These are phyloP conservation scores for Sesia apiformis DNA, from an alignment of 2,888 invertebrate genomes.

Conservation along the genomic window DNA sequence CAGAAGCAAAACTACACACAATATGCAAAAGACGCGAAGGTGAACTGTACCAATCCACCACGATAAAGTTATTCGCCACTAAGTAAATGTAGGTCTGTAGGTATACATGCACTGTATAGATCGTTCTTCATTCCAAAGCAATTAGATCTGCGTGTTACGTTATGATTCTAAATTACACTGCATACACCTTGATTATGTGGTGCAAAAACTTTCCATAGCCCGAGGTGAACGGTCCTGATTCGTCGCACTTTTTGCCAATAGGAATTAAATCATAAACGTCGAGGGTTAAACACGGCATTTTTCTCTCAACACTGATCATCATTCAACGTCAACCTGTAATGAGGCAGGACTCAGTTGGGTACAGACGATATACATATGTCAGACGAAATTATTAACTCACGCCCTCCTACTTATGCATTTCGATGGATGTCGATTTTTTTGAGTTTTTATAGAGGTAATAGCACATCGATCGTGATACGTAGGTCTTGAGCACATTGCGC, in stretches of 20 bases:
- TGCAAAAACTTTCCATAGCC: not conserved
- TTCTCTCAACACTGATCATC: conserved; percentile 49
- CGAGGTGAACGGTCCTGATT: conserved; percentile 9
- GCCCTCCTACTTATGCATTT: conserved; percentile 38
- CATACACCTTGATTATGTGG: not conserved
- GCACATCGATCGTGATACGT: too few species aligned
- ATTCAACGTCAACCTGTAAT: conserved; percentile 63
- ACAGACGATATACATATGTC: conserved; percentile 47
- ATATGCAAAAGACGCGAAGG: too few species aligned
- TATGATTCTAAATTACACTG: not conserved
- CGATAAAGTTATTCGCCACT: too few species aligned
- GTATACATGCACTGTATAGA: too few species aligned
- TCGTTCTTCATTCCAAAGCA: not conserved
- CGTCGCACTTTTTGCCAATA: conserved; percentile 34
- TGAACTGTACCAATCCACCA: too few species aligned
- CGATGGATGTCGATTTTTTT: conserved; percentile 25
- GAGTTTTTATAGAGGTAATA: too few species aligned
- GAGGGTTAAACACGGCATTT: conserved; percentile 52
- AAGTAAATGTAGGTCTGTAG: too few species aligned
- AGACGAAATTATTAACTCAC: conserved; percentile 55
- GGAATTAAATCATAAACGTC: conserved; percentile 52
- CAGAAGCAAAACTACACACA: too few species aligned
- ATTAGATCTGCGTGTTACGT: not conserved
- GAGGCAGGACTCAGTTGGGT: conserved; percentile 45
- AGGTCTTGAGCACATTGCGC: too few species aligned